Percentiles rank a stretch among this genome's conserved stretches.
These are phyloP conservation scores for Macroramphosus scolopax DNA, from an alignment of 2,797 vertebrate species.

Conservation along the genomic window DNA sequence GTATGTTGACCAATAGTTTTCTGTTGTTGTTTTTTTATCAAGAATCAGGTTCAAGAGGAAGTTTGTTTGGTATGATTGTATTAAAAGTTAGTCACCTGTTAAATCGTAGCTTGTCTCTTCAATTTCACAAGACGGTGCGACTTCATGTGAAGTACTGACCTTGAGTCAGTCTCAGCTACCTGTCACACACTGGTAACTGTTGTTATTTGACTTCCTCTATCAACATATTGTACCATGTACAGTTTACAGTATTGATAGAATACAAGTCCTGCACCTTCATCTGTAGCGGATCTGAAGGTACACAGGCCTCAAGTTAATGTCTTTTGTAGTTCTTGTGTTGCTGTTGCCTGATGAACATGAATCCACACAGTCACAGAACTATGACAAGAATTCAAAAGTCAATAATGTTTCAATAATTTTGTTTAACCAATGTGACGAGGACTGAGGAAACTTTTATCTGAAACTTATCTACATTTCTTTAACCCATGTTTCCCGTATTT, in stretches of 20 bases:
- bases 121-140: background rate
- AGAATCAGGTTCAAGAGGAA: background rate
- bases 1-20: too few relatives aligned
- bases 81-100: background rate
- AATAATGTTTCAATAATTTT: conserved; percentile 1
- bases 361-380: background rate
- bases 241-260: background rate
- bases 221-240: background rate
- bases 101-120: background rate
- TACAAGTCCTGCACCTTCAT: background rate
- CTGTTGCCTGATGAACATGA: background rate
- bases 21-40: too few relatives aligned
- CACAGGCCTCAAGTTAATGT: background rate
- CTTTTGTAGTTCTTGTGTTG: background rate
- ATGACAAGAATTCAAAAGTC: conserved; percentile 5
- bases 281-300: background rate
- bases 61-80: background rate
- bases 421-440: background rate
- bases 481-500: conserved; percentile 4
- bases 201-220: conserved; percentile 4
- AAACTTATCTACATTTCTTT: conserved; percentile 1
- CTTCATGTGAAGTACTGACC: conserved; percentile 14
- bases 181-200: background rate
- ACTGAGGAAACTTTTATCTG: background rate
- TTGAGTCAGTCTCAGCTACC: background rate